phyloP scores from a whole-genome alignment of 1,140 invertebrate genomes.

The fruit fly (Drosophila melanogaster) region DNA sequence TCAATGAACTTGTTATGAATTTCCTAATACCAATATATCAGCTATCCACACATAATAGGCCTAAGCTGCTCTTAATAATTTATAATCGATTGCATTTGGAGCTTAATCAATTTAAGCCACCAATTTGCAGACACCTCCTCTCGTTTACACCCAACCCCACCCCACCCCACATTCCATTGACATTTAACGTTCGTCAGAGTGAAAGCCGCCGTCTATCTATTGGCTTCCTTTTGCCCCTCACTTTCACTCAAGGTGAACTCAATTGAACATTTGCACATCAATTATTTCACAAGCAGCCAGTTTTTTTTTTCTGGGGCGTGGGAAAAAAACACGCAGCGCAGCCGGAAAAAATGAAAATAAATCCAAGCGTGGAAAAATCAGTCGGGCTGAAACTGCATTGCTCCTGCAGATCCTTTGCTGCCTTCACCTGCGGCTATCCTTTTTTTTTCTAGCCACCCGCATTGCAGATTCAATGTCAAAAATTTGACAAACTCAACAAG shows the following conservation, averaged over 20 bases:
- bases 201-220: constrained; percentile 28
- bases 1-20: constrained; percentile 22
- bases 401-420: constrained; percentile 13
- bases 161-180: constrained; percentile 13
- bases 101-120: constrained; percentile 37
- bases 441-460: not conserved
- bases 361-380: constrained; percentile 36
- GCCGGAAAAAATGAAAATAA: constrained; percentile 27
- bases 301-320: constrained; percentile 35
- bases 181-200: constrained; percentile 26
- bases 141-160: not conserved
- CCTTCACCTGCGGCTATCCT: constrained; percentile 9
- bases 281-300: constrained; percentile 62
- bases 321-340: constrained; percentile 12
- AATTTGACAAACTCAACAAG: constrained; percentile 46
- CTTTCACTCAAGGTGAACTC: constrained; percentile 58
- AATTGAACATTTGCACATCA: constrained; percentile 71
- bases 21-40: not conserved
- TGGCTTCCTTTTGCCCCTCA: not conserved
- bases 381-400: constrained; percentile 42
- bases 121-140: constrained; percentile 23
- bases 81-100: constrained; percentile 44
- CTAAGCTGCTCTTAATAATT: constrained; percentile 21
- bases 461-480: constrained; percentile 58
- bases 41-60: constrained; percentile 2